These are phyloP conservation scores for Amphipoea oculea DNA, from an alignment of 2,888 invertebrate species.

Conservation along the genomic window DNA sequence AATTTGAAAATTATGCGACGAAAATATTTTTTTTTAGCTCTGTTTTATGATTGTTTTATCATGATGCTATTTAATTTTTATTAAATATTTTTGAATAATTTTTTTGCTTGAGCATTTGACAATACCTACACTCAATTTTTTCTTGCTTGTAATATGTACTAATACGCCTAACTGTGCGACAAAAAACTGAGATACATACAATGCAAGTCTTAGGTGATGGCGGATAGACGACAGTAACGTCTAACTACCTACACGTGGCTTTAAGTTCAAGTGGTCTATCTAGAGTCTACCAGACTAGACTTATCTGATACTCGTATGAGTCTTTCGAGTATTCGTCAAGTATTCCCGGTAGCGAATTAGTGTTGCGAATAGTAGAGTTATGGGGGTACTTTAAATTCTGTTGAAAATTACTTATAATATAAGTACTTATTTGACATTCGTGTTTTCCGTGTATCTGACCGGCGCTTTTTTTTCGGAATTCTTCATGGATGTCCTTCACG, in stretches of 20 bases:
- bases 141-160: no score
- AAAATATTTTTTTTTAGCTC: no score
- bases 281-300: not conserved
- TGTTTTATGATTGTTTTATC: no score
- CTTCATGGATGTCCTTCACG: not conserved
- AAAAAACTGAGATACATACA: no score
- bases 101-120: no score
- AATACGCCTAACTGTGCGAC: no score
- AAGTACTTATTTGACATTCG: not conserved
- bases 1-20: no score
- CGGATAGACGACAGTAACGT: not conserved
- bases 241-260: not conserved
- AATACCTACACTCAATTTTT: no score
- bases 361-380: not conserved
- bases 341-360: not conserved
- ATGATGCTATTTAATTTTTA: no score
- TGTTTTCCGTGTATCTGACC: not conserved
- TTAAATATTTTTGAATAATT: no score
- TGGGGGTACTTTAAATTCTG: not conserved
- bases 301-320: not conserved
- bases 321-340: not conserved
- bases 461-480: not conserved
- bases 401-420: conserved; percentile 1
- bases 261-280: not conserved
- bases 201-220: not conserved